These are phyloP conservation scores for Micronycteris hirsuta DNA, from an alignment of 2,113 vertebrate species.

Conservation along the genomic window DNA sequence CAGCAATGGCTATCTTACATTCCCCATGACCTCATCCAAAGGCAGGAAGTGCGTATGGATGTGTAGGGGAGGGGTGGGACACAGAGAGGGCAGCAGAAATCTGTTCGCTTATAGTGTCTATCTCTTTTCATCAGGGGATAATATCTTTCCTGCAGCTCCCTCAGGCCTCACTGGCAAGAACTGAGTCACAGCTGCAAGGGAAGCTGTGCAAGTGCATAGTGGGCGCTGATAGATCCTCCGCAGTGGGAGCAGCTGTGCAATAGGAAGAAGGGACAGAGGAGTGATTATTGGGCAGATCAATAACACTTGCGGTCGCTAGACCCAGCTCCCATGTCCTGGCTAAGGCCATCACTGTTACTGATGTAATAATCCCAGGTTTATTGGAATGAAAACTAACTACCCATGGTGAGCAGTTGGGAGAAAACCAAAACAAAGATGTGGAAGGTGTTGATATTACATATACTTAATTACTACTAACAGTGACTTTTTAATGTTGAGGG, in stretches of 20 bases:
- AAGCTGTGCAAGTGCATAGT: not conserved
- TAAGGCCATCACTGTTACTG: not conserved
- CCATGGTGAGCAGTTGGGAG: not conserved
- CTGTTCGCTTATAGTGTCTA: not conserved
- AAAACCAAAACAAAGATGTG: not conserved
- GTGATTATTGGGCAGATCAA: not conserved
- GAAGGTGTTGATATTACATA: not conserved
- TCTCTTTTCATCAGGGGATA: not conserved
- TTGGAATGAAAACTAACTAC: slow-evolving; percentile 12
- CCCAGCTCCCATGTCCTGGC: not conserved
- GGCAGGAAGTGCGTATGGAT: not conserved
- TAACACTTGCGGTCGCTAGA: not conserved
- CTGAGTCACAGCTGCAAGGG: not conserved
- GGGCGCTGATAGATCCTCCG: not conserved
- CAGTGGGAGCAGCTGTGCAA: not conserved
- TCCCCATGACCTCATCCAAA: no score
- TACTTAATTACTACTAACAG: not conserved
- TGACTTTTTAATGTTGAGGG: not conserved
- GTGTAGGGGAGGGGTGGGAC: no score
- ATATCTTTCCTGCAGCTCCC: not conserved
- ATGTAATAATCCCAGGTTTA: not conserved
- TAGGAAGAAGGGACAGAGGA: not conserved
- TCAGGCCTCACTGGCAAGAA: not conserved
- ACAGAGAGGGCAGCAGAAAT: not conserved
- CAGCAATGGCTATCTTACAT: not conserved